Base-by-base conservation (phyloP, 2,113 vertebrate genomes). In the Phodopus roborovskii region DNA sequence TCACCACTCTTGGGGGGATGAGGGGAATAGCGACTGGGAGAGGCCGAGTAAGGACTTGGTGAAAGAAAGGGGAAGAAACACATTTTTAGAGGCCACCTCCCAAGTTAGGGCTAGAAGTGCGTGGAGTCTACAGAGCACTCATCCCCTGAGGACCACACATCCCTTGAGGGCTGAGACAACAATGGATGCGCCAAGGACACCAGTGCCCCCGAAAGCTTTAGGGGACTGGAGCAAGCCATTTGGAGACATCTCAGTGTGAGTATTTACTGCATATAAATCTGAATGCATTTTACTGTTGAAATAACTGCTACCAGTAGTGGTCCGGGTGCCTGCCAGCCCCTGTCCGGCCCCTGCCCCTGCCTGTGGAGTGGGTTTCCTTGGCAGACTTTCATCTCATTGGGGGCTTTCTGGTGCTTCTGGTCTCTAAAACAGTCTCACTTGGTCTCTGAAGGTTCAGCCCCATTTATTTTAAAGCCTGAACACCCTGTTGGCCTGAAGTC, bases 91-190 rank as follows among this genome's bases (percentile, higher is more conserved):
- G 91, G 68, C 48, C 33, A 60, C 78, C 90, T 91, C 86, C 70
- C 64, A 89, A 42, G 56, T 87, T 48, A 26, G 33, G 64, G 78
- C 53, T 81, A 91, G 95, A 87, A 91, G 89, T 74, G 74, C 36
- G 75, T 16, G 30, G 85, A 5, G 19, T 84, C 39, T 33, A 26
- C 8, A 6, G 33, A 92, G 7, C 20, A 45, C 66, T 28, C 3
- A 60, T 88, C 60, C 66, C 60, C 3, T 13, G 17, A 89, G 45
- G 60, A 50, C 81, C 53, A n/a, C n/a, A n/a, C 3, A 60, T 88
- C 60, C 66, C 60, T 3, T 13, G 17, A 89, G 45, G 60, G 56
- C 81, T 48, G 36, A 20, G 78, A 36, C 74, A 81, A 60, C 39
- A 88, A 39, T 26, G n/a, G 79, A 82, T 22, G 5, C 45, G 19